These are phyloP conservation scores for Oplegnathus fasciatus DNA, from an alignment of 2,113 vertebrate species.

Conservation along the genomic window DNA sequence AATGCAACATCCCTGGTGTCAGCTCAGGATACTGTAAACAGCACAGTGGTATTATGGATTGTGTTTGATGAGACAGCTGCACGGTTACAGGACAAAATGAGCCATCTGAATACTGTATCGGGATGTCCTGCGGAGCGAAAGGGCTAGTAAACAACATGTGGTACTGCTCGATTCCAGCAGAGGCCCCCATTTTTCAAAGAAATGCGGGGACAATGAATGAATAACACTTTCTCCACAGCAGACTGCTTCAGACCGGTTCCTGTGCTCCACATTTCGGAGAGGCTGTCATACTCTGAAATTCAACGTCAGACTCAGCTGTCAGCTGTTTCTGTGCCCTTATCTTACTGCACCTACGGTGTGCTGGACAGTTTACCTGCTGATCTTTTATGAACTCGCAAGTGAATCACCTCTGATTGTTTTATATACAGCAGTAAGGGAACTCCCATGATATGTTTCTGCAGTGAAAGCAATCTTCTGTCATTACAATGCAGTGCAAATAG, in stretches of 20 bases:
- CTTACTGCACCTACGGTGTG: not conserved
- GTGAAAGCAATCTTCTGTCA: slow-evolving; percentile 25
- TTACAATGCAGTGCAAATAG: slow-evolving; percentile 39
- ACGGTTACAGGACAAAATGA: slow-evolving; percentile 24
- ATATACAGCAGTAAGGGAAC: slow-evolving; percentile 20
- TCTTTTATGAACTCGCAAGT: not conserved
- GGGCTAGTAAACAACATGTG: slow-evolving; percentile 81
- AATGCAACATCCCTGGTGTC: not conserved
- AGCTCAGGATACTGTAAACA: not conserved
- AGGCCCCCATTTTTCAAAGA: slow-evolving; percentile 64
- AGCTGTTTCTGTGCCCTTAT: slow-evolving; percentile 37
- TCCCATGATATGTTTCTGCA: slow-evolving; percentile 23
- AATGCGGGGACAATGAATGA: slow-evolving; percentile 48
- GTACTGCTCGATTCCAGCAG: slow-evolving; percentile 70
- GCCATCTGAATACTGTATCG: slow-evolving; percentile 15
- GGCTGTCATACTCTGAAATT: slow-evolving; percentile 38
- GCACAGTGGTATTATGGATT: slow-evolving; percentile 14
- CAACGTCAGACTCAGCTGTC: slow-evolving; percentile 33
- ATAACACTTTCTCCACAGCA: slow-evolving; percentile 44
- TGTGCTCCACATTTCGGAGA: slow-evolving; percentile 59
- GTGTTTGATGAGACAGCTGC: slow-evolving; percentile 19
- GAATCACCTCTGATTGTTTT: slow-evolving; percentile 42
- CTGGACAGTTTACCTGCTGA: not conserved
- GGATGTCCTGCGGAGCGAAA: slow-evolving; percentile 48
- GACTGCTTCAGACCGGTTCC: slow-evolving; percentile 83